These are phyloP conservation scores for Cinclus mexicanus DNA, from an alignment of 2,113 vertebrate species.

Conservation along the genomic window DNA sequence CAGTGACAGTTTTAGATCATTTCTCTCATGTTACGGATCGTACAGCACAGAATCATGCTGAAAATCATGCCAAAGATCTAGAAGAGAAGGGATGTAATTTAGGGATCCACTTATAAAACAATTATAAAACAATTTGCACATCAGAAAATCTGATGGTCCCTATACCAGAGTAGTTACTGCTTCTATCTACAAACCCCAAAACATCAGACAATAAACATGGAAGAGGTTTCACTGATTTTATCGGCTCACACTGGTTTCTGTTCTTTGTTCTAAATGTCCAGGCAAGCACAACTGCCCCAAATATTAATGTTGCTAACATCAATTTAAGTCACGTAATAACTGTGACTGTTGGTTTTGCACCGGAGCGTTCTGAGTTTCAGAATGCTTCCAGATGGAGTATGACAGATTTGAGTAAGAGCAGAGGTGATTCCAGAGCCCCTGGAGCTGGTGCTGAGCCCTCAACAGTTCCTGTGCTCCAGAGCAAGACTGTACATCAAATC, in stretches of 20 bases:
- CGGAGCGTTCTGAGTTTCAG: background rate
- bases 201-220: background rate
- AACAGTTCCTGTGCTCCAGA: background rate
- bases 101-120: slow-evolving; percentile 7
- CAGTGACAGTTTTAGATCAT: slow-evolving; percentile 80
- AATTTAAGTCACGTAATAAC: background rate
- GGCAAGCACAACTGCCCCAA: background rate
- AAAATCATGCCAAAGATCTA: slow-evolving; percentile 98
- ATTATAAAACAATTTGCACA: background rate
- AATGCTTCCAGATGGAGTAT: background rate
- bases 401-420: background rate
- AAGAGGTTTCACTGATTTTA: background rate
- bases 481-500: background rate
- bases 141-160: background rate
- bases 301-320: background rate
- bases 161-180: background rate
- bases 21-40: slow-evolving; percentile 90
- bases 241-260: background rate
- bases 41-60: slow-evolving; percentile 98
- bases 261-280: background rate
- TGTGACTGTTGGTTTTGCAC: background rate
- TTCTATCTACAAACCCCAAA: background rate
- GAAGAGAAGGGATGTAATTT: slow-evolving; percentile 62
- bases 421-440: background rate
- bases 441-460: background rate